These are phyloP conservation scores for Rhamnusium bicolor DNA, from an alignment of 2,888 invertebrate genomes.

Conservation along the genomic window DNA sequence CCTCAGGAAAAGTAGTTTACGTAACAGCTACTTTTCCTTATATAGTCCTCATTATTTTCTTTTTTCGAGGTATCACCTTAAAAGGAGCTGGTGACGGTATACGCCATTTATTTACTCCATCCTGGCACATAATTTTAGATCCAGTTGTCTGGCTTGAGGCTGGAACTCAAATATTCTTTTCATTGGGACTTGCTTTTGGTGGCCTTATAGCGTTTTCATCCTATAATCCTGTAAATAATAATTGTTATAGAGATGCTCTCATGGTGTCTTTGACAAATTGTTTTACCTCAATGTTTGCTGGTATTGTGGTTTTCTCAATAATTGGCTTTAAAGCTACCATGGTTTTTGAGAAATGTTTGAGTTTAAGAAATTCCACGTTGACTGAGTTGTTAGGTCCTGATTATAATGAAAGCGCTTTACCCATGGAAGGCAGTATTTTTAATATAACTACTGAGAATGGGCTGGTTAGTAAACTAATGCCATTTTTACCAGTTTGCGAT, in stretches of 20 bases:
- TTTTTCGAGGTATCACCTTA: slow-evolving; percentile 93
- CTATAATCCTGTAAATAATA: slow-evolving; percentile 97
- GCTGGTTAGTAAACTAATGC: slow-evolving; percentile 77
- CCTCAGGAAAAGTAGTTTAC: slow-evolving; percentile 96
- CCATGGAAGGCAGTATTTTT: slow-evolving; percentile 74
- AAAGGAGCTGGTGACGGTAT: slow-evolving; percentile 84
- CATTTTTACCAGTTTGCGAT: slow-evolving; percentile 83
- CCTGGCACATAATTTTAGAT: slow-evolving; percentile 92
- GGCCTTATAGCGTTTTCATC: slow-evolving; percentile 97
- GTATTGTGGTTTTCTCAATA: slow-evolving; percentile 95
- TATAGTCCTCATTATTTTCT: slow-evolving; percentile 94
- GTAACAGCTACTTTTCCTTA: slow-evolving; percentile 98
- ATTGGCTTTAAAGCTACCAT: slow-evolving; percentile 94
- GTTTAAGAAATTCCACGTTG: slow-evolving; percentile 77
- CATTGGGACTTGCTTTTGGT: slow-evolving; percentile 94
- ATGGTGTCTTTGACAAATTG: slow-evolving; percentile 95
- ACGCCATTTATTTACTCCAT: slow-evolving; percentile 91
- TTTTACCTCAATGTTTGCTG: slow-evolving; percentile 96
- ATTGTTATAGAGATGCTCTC: slow-evolving; percentile 94
- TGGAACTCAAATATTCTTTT: slow-evolving; percentile 98
- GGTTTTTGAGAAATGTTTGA: slow-evolving; percentile 85
- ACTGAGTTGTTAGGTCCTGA: slow-evolving; percentile 74
- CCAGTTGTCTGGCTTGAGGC: slow-evolving; percentile 98
- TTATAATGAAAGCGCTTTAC: slow-evolving; percentile 70
- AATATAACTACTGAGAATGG: slow-evolving; percentile 73